A percentile compares a stretch with the other conserved stretches of the same genome.
Evolutionary conservation across 2,797 vertebrate genomes (phyloP).

Genomic region (Kryptopterus vitreolus): DNA sequence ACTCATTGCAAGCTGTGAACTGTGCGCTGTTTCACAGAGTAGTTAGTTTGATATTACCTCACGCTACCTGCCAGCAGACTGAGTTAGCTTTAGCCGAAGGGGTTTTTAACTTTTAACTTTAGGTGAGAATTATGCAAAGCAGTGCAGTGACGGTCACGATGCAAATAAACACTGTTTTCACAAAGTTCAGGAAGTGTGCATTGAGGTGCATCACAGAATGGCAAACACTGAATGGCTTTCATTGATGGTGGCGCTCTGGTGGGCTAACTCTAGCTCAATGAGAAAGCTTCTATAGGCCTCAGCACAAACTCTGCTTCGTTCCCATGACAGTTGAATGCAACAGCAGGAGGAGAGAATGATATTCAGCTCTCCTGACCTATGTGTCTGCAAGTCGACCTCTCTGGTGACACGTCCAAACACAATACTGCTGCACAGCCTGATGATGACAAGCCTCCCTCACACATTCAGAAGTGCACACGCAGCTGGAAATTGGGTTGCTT

Average conservation of each 20-base stretch:
- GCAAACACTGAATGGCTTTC: constrained; percentile 9
- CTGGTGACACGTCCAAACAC: constrained; percentile 67
- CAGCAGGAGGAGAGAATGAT: constrained; percentile 48
- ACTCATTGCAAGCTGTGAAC: constrained; percentile 72
- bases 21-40: constrained; percentile 66
- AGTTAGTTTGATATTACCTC: constrained; percentile 46
- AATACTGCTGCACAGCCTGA: constrained; percentile 47
- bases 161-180: constrained; percentile 28
- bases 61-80: background rate
- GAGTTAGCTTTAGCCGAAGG: constrained; percentile 3
- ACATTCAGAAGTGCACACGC: constrained; percentile 49
- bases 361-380: constrained; percentile 78
- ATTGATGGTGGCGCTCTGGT: constrained; percentile 52
- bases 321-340: constrained; percentile 65
- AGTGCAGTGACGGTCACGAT: background rate
- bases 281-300: constrained; percentile 25
- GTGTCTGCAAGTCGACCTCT: constrained; percentile 65
- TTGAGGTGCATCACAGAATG: constrained; percentile 27
- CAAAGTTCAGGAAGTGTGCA: constrained; percentile 13
- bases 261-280: constrained; percentile 65
- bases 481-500: constrained; percentile 43
- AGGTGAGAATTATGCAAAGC: constrained; percentile 10
- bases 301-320: constrained; percentile 65
- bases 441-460: constrained; percentile 52
- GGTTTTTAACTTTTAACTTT: constrained; percentile 30